Evolutionary conservation across 2,113 vertebrate species (phyloP).

Genomic region (Tringa solitaria): DNA sequence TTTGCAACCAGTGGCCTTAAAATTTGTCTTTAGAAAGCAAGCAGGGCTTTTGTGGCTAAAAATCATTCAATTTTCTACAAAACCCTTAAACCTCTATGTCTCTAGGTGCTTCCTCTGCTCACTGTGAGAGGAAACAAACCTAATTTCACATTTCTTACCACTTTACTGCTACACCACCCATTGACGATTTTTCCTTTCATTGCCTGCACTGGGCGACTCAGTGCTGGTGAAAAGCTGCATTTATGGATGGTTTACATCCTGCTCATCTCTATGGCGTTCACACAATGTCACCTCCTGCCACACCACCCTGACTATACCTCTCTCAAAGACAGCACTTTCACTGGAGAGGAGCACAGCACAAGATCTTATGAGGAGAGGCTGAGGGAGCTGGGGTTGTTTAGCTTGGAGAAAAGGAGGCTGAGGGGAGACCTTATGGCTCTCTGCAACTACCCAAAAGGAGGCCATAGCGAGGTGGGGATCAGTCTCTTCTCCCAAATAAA

Average conservation of each 20-base stretch:
- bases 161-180: background rate
- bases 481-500: background rate
- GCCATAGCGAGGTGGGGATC: background rate
- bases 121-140: background rate
- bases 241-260: background rate
- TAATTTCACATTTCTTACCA: background rate
- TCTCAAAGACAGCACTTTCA: background rate
- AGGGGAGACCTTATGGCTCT: background rate
- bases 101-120: background rate
- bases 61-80: background rate
- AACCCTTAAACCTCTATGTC: background rate
- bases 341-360: background rate
- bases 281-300: background rate
- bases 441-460: background rate
- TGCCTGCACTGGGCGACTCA: fast-evolving
- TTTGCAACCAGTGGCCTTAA: background rate
- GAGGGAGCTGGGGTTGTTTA: background rate
- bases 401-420: background rate
- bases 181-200: background rate
- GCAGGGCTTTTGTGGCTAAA: background rate
- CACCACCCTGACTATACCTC: background rate
- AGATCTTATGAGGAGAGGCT: background rate
- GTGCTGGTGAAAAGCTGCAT: background rate
- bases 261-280: background rate
- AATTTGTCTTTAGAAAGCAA: background rate